Percentiles rank a stretch among this genome's conserved stretches.
Evolutionary conservation across 2,113 vertebrate species (phyloP).

Genomic region (Choloepus hoffmanni): DNA sequence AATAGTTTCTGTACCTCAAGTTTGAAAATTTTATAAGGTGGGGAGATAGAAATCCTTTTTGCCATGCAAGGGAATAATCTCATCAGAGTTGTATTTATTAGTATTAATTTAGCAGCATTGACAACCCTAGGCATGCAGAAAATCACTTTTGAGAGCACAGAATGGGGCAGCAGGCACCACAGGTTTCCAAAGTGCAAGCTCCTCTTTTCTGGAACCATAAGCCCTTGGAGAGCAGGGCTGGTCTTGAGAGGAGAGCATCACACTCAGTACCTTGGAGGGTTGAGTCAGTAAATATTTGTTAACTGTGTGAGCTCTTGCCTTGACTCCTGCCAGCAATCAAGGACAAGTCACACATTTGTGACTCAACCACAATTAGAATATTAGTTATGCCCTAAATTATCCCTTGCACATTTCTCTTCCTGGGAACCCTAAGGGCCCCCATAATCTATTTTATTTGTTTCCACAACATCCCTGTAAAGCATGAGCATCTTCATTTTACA

Average conservation of each 20-base stretch:
- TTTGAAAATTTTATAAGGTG: slow-evolving; percentile 33
- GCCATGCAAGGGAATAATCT: neutral
- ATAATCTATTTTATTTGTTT: slow-evolving; percentile 3
- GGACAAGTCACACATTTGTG: slow-evolving; percentile 8
- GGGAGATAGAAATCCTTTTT: neutral
- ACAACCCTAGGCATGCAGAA: neutral
- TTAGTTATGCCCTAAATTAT: neutral
- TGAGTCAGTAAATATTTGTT: slow-evolving; percentile 29
- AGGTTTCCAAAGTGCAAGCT: too few species aligned
- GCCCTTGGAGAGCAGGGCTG: too few species aligned
- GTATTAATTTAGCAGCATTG: neutral
- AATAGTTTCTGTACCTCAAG: slow-evolving; percentile 21
- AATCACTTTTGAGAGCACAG: neutral
- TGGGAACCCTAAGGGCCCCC: neutral
- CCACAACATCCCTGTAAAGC: neutral
- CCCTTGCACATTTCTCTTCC: neutral
- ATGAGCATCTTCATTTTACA: slow-evolving; percentile 28
- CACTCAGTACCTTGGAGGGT: neutral
- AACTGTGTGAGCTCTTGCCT: slow-evolving; percentile 28
- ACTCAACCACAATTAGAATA: neutral
- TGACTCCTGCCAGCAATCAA: slow-evolving; percentile 9
- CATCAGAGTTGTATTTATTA: neutral
- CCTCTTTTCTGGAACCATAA: too few species aligned
- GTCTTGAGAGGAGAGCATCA: neutral
- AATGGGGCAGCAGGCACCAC: neutral